phyloP scores from a whole-genome alignment of 2,113 vertebrate genomes.

The Mesitornis unicolor region DNA sequence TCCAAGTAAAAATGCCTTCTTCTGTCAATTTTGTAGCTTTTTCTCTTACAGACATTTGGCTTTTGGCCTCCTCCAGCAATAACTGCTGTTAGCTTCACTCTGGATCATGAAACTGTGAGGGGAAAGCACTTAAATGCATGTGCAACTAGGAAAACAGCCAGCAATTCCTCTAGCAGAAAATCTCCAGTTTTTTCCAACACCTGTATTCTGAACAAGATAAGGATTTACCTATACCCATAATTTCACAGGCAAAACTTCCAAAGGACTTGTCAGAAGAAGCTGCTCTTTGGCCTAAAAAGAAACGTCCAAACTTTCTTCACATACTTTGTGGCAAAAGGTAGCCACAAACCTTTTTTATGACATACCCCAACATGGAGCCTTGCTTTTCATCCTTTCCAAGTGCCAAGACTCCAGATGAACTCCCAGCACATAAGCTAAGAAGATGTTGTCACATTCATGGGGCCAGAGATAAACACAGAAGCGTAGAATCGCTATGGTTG shows the following conservation, averaged over 20 bases:
- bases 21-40: neutral
- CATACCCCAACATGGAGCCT: neutral
- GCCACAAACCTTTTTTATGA: neutral
- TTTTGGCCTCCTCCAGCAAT: neutral
- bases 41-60: neutral
- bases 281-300: neutral
- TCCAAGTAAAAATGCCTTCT: neutral
- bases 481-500: no score
- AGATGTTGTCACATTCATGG: neutral
- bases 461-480: no score
- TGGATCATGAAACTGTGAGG: neutral
- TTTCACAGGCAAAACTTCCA: neutral
- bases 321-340: neutral
- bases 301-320: neutral
- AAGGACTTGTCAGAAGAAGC: neutral
- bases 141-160: neutral
- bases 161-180: neutral
- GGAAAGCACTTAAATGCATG: neutral
- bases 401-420: neutral
- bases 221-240: neutral
- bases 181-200: neutral
- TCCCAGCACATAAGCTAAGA: neutral
- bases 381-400: neutral
- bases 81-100: neutral
- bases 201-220: neutral